Evolutionary conservation across 2,113 vertebrate genomes (phyloP), one percentile per base, ranked within the genome.

Genomic region (Actenoides lindsayi): DNA sequence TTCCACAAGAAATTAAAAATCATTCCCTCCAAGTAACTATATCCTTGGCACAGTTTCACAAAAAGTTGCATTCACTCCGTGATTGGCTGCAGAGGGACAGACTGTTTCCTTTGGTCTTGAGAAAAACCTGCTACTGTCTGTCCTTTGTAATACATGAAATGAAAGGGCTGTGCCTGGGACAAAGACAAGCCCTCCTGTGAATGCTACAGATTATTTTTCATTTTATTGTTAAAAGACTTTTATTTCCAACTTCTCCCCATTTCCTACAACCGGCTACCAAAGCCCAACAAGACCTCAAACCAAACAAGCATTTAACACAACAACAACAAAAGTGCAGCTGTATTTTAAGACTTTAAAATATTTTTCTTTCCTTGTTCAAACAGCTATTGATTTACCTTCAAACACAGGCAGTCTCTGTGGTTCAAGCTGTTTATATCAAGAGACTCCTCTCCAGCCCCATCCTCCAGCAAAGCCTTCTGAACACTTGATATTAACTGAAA

Each of bases 1-100:
- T 86, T 94, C 64, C 62, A 62, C 62, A 65, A 79, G 57, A 91
- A 86, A 92, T 5, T 84, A 64, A 93, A 92, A 90, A 84, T 79
- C 28, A 33, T 84, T 93, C 57, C 25, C 65, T 75, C 73, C 46
- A 75, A 80, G 33, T 86, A 80, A 62, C 63, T 76, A 0, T 76
- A 75, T 79, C 60, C 62, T 92, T 89, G 80, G 33, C 57, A 92
- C 9, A 0, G 0, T 74, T 81, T 68, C 80, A 84, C 57, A 76
- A 84, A 87, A 75, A 67, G 14, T 78, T 81, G 39, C 16, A 12
- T 67, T 94, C 35, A 71, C 13, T 62, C 51, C 33, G 56, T 81
- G 51, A 16, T 46, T 90, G 51, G 30, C 79, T 90, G 53, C 46
- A 50, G 53, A 90, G 39, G 11, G 44, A 59, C 64, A 70, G 23